Percentiles rank a stretch among this genome's conserved stretches.
Evolutionary conservation across 2,888 invertebrate genomes (phyloP).

Genomic region (Melanostoma scalare): DNA sequence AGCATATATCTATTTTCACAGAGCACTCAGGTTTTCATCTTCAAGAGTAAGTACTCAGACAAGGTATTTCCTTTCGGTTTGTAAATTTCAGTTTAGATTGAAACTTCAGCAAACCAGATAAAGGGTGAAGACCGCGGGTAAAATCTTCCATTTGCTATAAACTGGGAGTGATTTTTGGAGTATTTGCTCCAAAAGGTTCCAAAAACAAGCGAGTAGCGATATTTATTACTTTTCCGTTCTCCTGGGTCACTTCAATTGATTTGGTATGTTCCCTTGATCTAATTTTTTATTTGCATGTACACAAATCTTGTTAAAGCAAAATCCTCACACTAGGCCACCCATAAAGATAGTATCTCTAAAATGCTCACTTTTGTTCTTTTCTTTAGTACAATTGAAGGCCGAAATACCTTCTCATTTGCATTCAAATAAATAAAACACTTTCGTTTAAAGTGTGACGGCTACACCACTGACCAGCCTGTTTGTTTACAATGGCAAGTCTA

Average conservation of each 20-base stretch:
- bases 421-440: not conserved
- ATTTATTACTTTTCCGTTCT: not conserved
- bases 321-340: constrained; percentile 20
- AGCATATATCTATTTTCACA: too few species aligned
- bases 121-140: too few species aligned
- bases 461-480: constrained; percentile 20
- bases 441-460: constrained; percentile 13
- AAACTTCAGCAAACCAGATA: too few species aligned
- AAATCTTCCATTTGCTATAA: too few species aligned
- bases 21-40: too few species aligned
- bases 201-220: not conserved
- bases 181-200: too few species aligned
- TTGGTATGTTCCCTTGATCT: not conserved
- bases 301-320: constrained; percentile 24
- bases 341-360: constrained; percentile 44
- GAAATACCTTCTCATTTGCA: constrained; percentile 11
- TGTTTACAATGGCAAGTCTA: constrained; percentile 46
- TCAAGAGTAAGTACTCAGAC: too few species aligned
- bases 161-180: too few species aligned
- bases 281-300: not conserved
- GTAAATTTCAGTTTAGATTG: too few species aligned
- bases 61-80: too few species aligned
- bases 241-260: not conserved
- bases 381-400: constrained; percentile 5
- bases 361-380: not conserved